Evolutionary conservation across 2,113 vertebrate genomes (phyloP).

Genomic region (Pelvicachromis taeniatus): DNA sequence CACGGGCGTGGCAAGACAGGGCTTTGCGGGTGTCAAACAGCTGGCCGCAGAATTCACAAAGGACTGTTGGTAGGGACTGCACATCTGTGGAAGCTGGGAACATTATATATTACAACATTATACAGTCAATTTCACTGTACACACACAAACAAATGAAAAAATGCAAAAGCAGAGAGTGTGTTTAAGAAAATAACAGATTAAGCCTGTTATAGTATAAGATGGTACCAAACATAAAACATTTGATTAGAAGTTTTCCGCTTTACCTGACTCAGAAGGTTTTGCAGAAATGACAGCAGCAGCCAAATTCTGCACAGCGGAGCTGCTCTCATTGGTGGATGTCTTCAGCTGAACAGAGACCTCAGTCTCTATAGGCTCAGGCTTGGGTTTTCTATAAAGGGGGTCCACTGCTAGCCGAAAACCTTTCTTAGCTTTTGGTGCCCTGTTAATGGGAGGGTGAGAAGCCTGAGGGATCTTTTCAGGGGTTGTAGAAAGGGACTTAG

Average conservation of each 20-base stretch:
- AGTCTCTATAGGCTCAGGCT: conserved; percentile 64
- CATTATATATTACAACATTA: not conserved
- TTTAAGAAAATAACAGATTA: not conserved
- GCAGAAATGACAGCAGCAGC: not conserved
- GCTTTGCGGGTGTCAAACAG: conserved; percentile 92
- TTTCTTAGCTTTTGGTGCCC: conserved; percentile 71
- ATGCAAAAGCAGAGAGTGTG: not conserved
- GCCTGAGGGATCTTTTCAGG: conserved; percentile 21
- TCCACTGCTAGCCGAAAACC: conserved; percentile 65
- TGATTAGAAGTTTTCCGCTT: not conserved
- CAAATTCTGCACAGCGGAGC: not conserved
- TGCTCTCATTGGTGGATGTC: not conserved
- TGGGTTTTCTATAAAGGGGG: conserved; percentile 69
- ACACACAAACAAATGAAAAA: not conserved
- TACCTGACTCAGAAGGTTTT: conserved; percentile 36
- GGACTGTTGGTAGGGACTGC: conserved; percentile 77
- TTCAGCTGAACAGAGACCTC: conserved; percentile 30
- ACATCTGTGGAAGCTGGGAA: conserved; percentile 31
- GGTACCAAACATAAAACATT: not conserved
- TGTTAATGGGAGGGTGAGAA: conserved; percentile 4
- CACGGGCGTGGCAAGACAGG: conserved; percentile 87
- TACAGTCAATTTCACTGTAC: not conserved
- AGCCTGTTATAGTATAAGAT: not conserved
- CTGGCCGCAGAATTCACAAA: conserved; percentile 88
- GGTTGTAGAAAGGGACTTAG: not conserved